Evolutionary conservation across 2,113 vertebrate species (phyloP).

Genomic region (Prinia subflava): DNA sequence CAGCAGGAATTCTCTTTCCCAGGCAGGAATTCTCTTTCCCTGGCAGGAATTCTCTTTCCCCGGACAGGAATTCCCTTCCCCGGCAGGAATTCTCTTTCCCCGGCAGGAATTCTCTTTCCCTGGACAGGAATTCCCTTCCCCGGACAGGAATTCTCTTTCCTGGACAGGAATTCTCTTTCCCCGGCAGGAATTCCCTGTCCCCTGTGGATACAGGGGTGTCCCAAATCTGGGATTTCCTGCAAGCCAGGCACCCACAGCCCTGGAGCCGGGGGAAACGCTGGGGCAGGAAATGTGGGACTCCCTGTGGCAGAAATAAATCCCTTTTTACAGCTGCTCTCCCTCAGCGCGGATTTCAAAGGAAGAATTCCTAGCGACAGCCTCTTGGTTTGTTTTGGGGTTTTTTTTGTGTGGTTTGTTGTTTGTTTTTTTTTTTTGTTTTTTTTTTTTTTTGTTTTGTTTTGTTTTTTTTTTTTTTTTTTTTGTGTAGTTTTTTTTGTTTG

Average conservation of each 20-base stretch:
- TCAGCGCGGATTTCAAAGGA: neutral
- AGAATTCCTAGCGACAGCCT: neutral
- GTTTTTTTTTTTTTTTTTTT: no score
- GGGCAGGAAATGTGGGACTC: neutral
- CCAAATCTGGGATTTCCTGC: neutral
- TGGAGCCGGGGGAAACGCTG: rapidly evolving
- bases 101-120: no score
- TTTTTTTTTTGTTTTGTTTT: no score
- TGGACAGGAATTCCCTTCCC: no score
- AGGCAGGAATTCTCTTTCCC: no score
- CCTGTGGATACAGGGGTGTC: neutral
- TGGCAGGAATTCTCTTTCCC: no score
- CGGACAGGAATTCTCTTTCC: no score
- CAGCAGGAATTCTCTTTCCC: no score
- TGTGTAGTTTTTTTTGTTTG: no score
- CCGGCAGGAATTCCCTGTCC: neutral
- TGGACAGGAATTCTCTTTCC: no score
- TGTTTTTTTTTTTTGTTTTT: no score
- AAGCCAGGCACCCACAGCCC: rapidly evolving
- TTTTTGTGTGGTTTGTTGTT: no score
- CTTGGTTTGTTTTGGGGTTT: neutral
- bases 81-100: neutral
- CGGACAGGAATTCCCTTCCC: neutral
- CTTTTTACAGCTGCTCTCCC: neutral
- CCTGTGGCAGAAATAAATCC: neutral